phyloP scores from a whole-genome alignment of 2,888 invertebrate species.

The Brachyptera putata region DNA sequence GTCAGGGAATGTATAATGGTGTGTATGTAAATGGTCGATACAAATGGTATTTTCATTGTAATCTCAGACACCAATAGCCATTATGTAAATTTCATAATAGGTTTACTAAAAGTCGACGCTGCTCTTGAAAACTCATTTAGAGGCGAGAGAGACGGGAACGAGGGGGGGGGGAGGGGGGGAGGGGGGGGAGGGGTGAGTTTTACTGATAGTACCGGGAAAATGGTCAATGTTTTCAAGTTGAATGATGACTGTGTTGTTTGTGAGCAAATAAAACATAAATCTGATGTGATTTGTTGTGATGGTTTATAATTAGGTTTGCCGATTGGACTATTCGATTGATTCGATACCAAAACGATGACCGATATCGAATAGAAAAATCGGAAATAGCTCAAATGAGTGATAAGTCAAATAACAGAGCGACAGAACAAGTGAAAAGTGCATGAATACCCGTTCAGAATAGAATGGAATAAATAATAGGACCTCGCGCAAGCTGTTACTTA shows the following conservation, averaged over 20 bases:
- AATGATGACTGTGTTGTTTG: not conserved
- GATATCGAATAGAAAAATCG: too few relatives aligned
- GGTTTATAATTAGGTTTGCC: too few relatives aligned
- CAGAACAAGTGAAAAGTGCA: too few relatives aligned
- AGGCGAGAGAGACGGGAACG: not conserved
- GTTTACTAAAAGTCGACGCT: not conserved
- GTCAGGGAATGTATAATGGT: not conserved
- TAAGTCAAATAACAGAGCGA: too few relatives aligned
- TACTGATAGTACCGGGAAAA: not conserved
- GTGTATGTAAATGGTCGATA: not conserved
- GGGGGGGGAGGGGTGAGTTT: not conserved
- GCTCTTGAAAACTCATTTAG: not conserved
- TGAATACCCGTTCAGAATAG: too few relatives aligned
- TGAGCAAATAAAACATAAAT: not conserved
- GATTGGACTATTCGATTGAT: too few relatives aligned
- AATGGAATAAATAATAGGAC: too few relatives aligned
- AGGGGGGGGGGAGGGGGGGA: not conserved
- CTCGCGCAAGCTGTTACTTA: too few relatives aligned
- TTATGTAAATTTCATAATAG: constrained; percentile 12
- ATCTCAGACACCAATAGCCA: constrained; percentile 6
- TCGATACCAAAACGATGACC: too few relatives aligned
- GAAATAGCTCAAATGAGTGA: too few relatives aligned
- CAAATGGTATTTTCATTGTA: constrained; percentile 8
- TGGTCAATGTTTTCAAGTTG: not conserved
- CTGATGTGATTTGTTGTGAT: not conserved